These are phyloP conservation scores for Chrysaora quinquecirrha DNA, from an alignment of 30 jellyfish, hydroid and myxozoan genomes.

Conservation along the genomic window DNA sequence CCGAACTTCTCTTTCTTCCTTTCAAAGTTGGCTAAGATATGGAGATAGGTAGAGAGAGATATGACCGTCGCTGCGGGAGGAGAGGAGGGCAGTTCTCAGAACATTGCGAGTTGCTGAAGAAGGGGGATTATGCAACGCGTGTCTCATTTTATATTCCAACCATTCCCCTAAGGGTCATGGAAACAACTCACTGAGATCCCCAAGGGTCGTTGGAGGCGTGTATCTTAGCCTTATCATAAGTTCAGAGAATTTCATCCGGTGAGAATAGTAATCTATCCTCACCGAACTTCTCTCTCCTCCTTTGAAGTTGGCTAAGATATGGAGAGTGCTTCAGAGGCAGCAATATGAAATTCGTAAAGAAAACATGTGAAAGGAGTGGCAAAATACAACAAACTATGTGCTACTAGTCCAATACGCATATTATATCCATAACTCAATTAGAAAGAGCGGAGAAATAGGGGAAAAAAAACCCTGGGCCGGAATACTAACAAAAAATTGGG, in stretches of 20 bases:
- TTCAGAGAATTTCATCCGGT: no score
- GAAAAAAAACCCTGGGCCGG: background rate
- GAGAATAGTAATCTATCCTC: no score
- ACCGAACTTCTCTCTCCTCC: background rate
- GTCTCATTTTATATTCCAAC: background rate
- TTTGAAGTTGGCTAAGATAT: background rate
- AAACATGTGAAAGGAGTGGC: background rate
- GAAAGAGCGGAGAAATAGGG: background rate
- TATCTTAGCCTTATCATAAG: background rate
- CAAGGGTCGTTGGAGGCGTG: background rate
- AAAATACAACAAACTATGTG: background rate
- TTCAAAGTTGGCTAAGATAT: background rate
- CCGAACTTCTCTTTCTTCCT: background rate
- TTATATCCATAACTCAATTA: background rate
- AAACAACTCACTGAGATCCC: background rate
- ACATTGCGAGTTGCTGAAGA: background rate
- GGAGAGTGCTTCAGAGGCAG: constrained; percentile 16
- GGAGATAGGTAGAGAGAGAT: background rate
- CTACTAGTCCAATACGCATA: background rate
- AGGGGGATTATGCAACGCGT: background rate
- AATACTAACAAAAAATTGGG: background rate
- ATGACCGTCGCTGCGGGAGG: constrained; percentile 14
- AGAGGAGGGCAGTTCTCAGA: background rate
- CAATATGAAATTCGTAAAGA: background rate
- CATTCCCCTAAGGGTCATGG: background rate